Conservation (phyloP, 2,888 invertebrate genomes). For the Drosophila borealis region DNA sequence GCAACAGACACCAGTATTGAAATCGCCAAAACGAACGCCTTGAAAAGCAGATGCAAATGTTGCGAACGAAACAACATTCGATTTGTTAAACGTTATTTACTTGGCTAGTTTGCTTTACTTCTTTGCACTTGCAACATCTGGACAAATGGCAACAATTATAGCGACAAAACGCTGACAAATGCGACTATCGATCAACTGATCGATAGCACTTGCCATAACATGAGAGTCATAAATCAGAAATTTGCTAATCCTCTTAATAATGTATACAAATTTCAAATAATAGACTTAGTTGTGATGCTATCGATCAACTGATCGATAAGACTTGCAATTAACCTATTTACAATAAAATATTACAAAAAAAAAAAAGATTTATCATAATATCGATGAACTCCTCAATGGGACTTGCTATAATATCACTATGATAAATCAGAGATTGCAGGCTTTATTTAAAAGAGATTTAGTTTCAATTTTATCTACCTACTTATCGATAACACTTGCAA, state of each 20-base stretch:
- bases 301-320: background rate
- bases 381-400: too few species aligned
- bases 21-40: constrained; percentile 35
- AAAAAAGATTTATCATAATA: too few species aligned
- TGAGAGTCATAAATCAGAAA: background rate
- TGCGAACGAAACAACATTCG: constrained; percentile 47
- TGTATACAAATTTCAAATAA: background rate
- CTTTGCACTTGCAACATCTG: constrained; percentile 6
- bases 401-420: too few species aligned
- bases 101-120: constrained; percentile 10
- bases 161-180: constrained; percentile 19
- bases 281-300: background rate
- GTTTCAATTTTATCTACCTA: background rate
- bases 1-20: constrained; percentile 5
- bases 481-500: background rate
- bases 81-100: constrained; percentile 38
- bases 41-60: constrained; percentile 53
- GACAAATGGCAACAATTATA: constrained; percentile 30
- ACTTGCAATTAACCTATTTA: too few species aligned
- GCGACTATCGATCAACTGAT: constrained; percentile 16
- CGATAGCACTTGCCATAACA: constrained; percentile 10
- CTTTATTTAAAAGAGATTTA: background rate
- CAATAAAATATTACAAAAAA: too few species aligned
- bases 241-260: background rate
- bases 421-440: too few species aligned